These are phyloP conservation scores for Microctenopoma stevenorrisi DNA, from an alignment of 2,797 vertebrate species.

Conservation along the genomic window DNA sequence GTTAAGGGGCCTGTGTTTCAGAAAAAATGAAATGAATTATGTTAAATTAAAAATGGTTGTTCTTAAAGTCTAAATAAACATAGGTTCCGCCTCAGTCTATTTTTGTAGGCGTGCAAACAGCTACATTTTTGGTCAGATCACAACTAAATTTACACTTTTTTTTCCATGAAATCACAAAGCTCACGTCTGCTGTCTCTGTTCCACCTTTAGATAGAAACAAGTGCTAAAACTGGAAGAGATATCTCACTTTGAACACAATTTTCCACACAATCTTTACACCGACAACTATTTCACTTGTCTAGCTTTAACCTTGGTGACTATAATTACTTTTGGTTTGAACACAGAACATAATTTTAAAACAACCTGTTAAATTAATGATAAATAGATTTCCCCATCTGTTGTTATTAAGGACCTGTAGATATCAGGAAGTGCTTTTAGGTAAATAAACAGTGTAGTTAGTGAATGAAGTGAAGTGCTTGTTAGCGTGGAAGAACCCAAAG, in stretches of 20 bases:
- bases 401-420: not conserved
- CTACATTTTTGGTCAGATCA: not conserved
- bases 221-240: conserved; percentile 19
- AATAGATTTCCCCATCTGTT: not conserved
- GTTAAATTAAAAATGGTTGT: no score
- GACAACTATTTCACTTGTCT: conserved; percentile 33
- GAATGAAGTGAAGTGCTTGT: not conserved
- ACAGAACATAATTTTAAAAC: conserved; percentile 20
- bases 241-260: conserved; percentile 21
- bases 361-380: conserved; percentile 27
- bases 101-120: not conserved
- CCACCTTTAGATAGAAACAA: conserved; percentile 1
- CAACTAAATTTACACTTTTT: conserved; percentile 1
- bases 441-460: not conserved
- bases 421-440: conserved; percentile 26
- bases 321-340: conserved; percentile 33
- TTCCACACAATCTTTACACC: conserved; percentile 32
- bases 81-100: no score
- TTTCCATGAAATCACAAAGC: conserved; percentile 8
- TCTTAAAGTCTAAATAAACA: no score
- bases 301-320: conserved; percentile 16
- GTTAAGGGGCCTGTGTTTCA: no score
- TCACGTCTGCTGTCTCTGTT: conserved; percentile 10
- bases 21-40: no score
- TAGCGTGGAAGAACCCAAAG: no score